Evolutionary conservation across 2,888 invertebrate species (phyloP).

Genomic region (Rhimphoctona megacephalus): DNA sequence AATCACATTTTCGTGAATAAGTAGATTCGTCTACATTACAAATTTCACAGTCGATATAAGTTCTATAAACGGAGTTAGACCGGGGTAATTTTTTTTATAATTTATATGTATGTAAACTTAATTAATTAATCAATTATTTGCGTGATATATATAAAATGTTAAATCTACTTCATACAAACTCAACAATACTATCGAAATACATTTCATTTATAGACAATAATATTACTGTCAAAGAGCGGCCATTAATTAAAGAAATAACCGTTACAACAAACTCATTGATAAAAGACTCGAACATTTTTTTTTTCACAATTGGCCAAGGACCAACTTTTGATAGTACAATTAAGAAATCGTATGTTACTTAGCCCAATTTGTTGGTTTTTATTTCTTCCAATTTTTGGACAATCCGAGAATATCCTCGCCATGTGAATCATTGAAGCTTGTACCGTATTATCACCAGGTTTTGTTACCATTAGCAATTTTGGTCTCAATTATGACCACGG

Average conservation of each 20-base stretch:
- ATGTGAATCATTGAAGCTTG: neutral
- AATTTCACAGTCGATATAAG: neutral
- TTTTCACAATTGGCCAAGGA: neutral
- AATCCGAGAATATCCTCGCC: neutral
- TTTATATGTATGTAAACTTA: conserved; percentile 5
- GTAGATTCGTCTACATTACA: neutral
- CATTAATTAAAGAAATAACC: neutral
- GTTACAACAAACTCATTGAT: neutral
- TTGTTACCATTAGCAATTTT: neutral
- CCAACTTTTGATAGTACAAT: neutral
- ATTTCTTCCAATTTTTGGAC: neutral
- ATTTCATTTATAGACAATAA: neutral
- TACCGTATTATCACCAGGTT: neutral
- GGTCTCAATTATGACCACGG: neutral
- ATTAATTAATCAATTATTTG: neutral
- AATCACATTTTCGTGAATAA: neutral
- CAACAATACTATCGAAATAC: neutral
- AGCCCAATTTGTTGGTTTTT: neutral
- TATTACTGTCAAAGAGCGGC: neutral
- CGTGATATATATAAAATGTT: neutral
- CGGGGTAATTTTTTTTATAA: neutral
- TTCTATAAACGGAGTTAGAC: neutral
- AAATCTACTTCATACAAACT: neutral
- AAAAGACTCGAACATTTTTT: neutral
- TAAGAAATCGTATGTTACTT: neutral